Evolutionary conservation across 2,888 invertebrate species (phyloP), one percentile per base, ranked within the genome.

Genomic region (Cosmorhoe ocellata): DNA sequence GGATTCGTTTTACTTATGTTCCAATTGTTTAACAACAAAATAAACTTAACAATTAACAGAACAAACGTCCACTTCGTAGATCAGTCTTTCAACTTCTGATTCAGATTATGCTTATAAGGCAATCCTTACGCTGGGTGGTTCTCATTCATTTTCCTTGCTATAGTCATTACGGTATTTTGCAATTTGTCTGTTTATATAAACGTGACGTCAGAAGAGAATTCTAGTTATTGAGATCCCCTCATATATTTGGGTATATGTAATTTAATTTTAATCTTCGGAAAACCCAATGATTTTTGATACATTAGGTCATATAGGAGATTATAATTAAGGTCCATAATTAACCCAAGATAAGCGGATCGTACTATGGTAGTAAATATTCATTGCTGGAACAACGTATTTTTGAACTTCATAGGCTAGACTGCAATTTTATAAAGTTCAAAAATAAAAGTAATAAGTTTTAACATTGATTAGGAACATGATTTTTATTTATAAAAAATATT

Each of bases 31-130:
- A 3, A 18, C 18, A 18, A 18, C 18, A 18, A 2, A 18, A 18
- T 18, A 4, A 2, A 18, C 18, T 18, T 18, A 18, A 18, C 2
- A 18, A 4, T 18, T 18, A 11, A 5, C 26, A 39, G 31, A 56
- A 53, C 34, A 61, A 37, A 69, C 74, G 74, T 73, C 66, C 58
- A 47, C 48, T 53, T 33, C 46, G 9, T 30, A 38, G 59, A 51
- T 49, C 48, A 24, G 45, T 55, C 50, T 43, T 42, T 45, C 46
- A 42, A 50, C 58, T 48, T 71, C 62, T 74, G 74, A 57, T 56
- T 50, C 27, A 44, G 46, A 52, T 51, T 48, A 26, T 56, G 57
- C 58, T 53, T 59, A 61, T 61, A 50, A 59, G 46, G 49, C 44
- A 32, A 56, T 66, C 66, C 70, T 65, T 63, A 68, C 66, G 61